Evolutionary conservation across 2,113 vertebrate genomes (phyloP).

Genomic region (Pituophis catenifer): DNA sequence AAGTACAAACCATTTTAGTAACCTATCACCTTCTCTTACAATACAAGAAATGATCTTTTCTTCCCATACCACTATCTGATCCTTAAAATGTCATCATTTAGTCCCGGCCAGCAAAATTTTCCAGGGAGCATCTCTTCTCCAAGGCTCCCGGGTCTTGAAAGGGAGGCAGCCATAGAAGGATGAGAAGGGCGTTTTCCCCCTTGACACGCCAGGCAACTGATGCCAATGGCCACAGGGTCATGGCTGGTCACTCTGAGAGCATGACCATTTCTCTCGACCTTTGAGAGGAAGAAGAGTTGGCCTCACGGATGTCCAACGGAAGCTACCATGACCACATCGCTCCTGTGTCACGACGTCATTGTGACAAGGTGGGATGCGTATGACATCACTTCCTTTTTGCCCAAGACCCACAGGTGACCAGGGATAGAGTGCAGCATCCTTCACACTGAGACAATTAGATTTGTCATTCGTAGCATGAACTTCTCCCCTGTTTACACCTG

Average conservation of each 20-base stretch:
- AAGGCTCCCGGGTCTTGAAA: not conserved
- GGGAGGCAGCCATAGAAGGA: not conserved
- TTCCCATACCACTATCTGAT: too few relatives aligned
- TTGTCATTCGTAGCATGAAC: not conserved
- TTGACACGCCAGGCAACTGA: too few relatives aligned
- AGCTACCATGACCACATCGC: not conserved
- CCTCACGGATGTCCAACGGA: not conserved
- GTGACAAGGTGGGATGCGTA: not conserved
- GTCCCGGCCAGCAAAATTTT: too few relatives aligned
- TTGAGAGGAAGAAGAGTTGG: not conserved
- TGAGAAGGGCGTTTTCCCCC: not conserved
- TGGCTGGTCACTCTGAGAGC: too few relatives aligned
- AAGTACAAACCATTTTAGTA: too few relatives aligned
- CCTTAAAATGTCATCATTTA: too few relatives aligned
- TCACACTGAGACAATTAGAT: not conserved
- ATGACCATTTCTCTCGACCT: not conserved
- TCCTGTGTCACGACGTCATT: not conserved
- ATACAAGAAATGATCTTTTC: too few relatives aligned
- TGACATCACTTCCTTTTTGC: not conserved
- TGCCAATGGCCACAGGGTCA: not conserved
- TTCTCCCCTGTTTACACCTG: not conserved
- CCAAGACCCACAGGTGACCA: not conserved
- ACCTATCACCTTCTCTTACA: too few relatives aligned
- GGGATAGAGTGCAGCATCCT: not conserved
- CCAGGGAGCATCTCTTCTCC: not conserved